Evolutionary conservation across 1,140 invertebrate genomes (phyloP).

Genomic region (Lepidostoma basale): DNA sequence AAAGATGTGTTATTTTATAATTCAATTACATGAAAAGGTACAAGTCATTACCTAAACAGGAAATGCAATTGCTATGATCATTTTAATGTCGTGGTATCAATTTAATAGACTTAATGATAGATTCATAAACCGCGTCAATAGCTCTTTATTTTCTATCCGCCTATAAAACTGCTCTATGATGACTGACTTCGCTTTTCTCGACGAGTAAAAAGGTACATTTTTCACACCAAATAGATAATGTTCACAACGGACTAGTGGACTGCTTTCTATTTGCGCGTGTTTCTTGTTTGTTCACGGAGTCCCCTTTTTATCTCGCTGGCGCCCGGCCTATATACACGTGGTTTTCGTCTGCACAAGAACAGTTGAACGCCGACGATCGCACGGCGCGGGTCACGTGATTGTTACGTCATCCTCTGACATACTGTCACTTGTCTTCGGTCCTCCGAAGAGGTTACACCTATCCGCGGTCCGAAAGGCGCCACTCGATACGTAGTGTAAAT

Average conservation of each 20-base stretch:
- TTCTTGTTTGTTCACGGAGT: neutral
- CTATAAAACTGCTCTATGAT: conserved; percentile 22
- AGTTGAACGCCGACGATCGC: conserved; percentile 30
- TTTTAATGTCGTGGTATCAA: neutral
- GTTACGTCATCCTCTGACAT: conserved; percentile 29
- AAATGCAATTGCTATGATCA: neutral
- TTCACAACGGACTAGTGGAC: too few species aligned
- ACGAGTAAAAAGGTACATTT: too few species aligned
- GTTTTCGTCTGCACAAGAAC: conserved; percentile 27
- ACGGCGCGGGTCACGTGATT: conserved; percentile 24
- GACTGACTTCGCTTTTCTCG: too few species aligned
- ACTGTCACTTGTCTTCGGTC: conserved; percentile 26
- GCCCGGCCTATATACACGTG: conserved; percentile 29
- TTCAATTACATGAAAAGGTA: too few species aligned
- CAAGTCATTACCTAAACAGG: too few species aligned
- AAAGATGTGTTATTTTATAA: too few species aligned
- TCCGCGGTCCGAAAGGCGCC: conserved; percentile 5
- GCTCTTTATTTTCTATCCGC: conserved; percentile 25
- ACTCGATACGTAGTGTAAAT: conserved; percentile 17
- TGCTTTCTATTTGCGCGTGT: neutral
- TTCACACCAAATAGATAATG: too few species aligned
- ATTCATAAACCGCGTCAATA: conserved; percentile 14
- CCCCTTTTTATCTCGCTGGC: neutral
- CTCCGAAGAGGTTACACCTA: conserved; percentile 25
- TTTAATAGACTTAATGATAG: conserved; percentile 20